Evolutionary conservation across 2,113 vertebrate species (phyloP), one percentile per base, ranked within the genome.

Genomic region (Psittacara wagleri): DNA sequence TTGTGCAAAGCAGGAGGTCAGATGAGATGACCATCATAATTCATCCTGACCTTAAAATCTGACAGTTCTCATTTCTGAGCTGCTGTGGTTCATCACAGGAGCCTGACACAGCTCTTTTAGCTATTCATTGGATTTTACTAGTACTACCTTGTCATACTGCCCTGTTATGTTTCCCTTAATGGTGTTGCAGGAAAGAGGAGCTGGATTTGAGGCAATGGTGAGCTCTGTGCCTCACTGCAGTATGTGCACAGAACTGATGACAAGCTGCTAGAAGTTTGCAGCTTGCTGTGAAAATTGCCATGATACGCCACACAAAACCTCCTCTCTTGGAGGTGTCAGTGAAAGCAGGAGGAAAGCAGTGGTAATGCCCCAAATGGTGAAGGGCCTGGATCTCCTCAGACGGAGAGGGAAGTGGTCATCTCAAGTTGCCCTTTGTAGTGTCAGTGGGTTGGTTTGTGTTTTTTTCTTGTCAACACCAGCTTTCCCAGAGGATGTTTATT

Each of bases 61-160:
- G 95, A 82, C 95, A 95, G 94, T 84, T 96, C 94, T 96, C 93
- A 94, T 97, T 96, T 97, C 84, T 48, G 89, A 94, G 89, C 87
- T 61, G 27, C 5, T 68, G 62, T n/a, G 59, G 15, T 67, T 92
- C 94, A 15, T 92, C 90, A 51, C 88, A 51, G 93, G 94, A 90
- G 94, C 33, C 92, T 90, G 95, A 66, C 95, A 68, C 74, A 37
- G 85, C 92, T 77, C 89, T 88, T 54, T 49, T 68, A 95, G 86
- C 95, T 86, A 17, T 73, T 85, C 88, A 33, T 62, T 90, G 95
- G 63, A 43, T 94, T 94, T 90, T n/a, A 49, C 52, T 27, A 11
- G 66, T 7, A 63, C 91, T 83, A 81, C 88, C 83, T 79, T 1
- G 41, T 31, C 27, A 44, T 76, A 75, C 91, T 88, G 15, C 0